Conservation (phyloP, 2,888 invertebrate species). For the Leptogaster cylindrica region DNA sequence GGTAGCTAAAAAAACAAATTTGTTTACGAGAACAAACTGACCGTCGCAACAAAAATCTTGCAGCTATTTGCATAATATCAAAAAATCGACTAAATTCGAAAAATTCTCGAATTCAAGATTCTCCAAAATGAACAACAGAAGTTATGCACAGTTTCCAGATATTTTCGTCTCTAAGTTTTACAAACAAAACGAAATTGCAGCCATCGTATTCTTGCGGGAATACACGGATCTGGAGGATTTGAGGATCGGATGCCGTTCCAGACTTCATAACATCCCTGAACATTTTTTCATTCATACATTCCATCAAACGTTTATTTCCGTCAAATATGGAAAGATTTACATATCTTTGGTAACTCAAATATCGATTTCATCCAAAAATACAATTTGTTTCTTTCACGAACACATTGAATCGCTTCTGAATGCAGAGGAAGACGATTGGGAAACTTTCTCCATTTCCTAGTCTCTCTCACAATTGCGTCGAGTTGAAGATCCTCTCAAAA, state of each 20-base stretch:
- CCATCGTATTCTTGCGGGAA: not conserved
- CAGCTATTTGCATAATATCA: too few species aligned
- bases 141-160: not conserved
- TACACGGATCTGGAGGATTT: not conserved
- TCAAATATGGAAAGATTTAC: not conserved
- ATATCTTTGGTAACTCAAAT: not conserved
- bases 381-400: not conserved
- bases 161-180: not conserved
- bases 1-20: too few species aligned
- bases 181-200: not conserved
- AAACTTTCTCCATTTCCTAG: not conserved
- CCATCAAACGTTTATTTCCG: not conserved
- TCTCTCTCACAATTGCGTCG: not conserved
- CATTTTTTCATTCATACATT: not conserved
- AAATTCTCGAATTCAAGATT: too few species aligned
- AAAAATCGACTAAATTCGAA: too few species aligned
- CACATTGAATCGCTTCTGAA: not conserved
- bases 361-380: constrained; percentile 3
- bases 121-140: too few species aligned
- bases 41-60: too few species aligned
- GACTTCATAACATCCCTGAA: constrained; percentile 3
- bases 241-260: not conserved
- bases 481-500: not conserved
- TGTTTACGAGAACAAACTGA: too few species aligned
- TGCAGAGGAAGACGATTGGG: not conserved